Base-by-base conservation (phyloP, 2,888 invertebrate species). In the Helleia helle region DNA sequence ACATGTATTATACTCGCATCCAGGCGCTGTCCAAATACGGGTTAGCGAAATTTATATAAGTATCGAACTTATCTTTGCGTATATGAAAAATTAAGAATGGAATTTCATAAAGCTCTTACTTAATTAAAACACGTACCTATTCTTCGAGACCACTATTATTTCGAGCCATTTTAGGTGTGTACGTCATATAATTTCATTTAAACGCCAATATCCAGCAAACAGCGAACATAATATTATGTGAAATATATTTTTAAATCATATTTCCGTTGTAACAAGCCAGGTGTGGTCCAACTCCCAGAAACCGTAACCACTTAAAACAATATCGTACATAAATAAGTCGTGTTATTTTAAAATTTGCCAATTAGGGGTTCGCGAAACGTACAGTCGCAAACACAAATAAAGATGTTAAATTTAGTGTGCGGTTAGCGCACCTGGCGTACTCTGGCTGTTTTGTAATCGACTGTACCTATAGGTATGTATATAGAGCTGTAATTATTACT, bases 381-480 rank as follows among this genome's bases (percentile, higher is more conserved):
- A 79, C 74, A 72, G 70, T 74, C 76, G 54, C 61, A 59, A 73
- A 76, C 67, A 79, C 73, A 76, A 80, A 81, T 83, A 81, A 80
- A 81, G 76, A 79, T 65, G 80, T 73, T 83, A 81, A 79, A 83
- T 83, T 79, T 83, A 83, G 83, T 72, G 72, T 70, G 81, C 70
- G 81, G 81, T 77, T 58, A 59, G 65, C 59, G 68, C 83, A 83
- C 83, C 81, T 83, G 83, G 79, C 72, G 63, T 62, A 36, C 54
- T 71, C 71, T 65, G 69, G 58, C 56, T 55, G 54, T 56, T 65
- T 60, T 63, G 68, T 57, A 54, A 54, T 59, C 55, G 69, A 72
- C 69, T 76, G 73, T 80, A 80, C 72, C 54, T 52, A 18, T 54
- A n/a, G n/a, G n/a, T n/a, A 65, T 52, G 39, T 50, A 4, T 57